Evolutionary conservation across 2,113 vertebrate genomes (phyloP).

Genomic region (Menidia beryllina): DNA sequence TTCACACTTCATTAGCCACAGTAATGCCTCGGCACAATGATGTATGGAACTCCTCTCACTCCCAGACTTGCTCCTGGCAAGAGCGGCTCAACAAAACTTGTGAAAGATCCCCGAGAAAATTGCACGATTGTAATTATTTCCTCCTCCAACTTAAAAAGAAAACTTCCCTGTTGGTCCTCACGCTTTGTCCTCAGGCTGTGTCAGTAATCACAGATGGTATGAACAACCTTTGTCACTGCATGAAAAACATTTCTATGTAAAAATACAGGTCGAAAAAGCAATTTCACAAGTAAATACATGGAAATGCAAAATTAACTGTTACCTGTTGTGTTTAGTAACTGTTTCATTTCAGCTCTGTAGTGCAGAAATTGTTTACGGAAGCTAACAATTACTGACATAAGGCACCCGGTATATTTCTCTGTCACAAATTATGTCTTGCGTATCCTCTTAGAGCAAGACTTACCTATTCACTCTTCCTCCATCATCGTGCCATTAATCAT

Average conservation of each 20-base stretch:
- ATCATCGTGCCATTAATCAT: slow-evolving; percentile 26
- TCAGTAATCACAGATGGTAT: neutral
- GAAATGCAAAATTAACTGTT: neutral
- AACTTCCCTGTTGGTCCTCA: neutral
- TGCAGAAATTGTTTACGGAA: neutral
- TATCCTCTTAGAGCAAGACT: slow-evolving; percentile 16
- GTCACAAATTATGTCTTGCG: neutral
- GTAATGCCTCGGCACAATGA: slow-evolving; percentile 81
- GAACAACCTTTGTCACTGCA: neutral
- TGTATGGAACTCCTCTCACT: slow-evolving; percentile 78
- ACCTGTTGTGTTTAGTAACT: neutral
- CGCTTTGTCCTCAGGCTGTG: neutral
- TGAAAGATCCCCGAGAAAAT: slow-evolving; percentile 34
- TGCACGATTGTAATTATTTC: slow-evolving; percentile 40
- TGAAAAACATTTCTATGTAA: too few relatives aligned
- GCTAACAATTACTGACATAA: neutral
- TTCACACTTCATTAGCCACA: slow-evolving; percentile 82
- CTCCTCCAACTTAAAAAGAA: slow-evolving; percentile 21
- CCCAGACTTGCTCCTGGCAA: slow-evolving; percentile 75
- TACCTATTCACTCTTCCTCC: slow-evolving; percentile 11
- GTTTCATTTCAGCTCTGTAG: neutral
- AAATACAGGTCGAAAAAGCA: neutral
- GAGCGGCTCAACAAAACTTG: slow-evolving; percentile 68
- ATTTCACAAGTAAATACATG: neutral
- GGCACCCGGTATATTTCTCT: neutral